These are phyloP conservation scores for Troides helena DNA, from an alignment of 2,888 invertebrate species.

Conservation along the genomic window DNA sequence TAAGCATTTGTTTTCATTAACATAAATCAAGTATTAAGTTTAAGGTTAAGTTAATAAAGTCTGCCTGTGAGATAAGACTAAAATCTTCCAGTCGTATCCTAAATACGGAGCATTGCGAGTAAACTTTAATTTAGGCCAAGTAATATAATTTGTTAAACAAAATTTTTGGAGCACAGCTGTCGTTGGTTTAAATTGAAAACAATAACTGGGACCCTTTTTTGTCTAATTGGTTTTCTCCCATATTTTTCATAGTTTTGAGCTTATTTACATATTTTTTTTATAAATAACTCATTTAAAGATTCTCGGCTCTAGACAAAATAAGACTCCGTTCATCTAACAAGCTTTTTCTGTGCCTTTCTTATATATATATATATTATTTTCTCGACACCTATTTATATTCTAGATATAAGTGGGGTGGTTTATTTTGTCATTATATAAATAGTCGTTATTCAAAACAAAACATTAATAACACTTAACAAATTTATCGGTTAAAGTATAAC, in stretches of 20 bases:
- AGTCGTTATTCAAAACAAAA: too few species aligned
- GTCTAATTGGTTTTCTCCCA: background rate
- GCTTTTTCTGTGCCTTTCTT: background rate
- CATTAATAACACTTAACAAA: too few species aligned
- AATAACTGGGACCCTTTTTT: constrained; percentile 12
- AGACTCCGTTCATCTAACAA: background rate
- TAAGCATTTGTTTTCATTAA: background rate
- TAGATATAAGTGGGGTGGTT: too few species aligned
- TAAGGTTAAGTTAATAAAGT: background rate
- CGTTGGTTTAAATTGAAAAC: constrained; percentile 17
- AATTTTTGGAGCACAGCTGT: constrained; percentile 24
- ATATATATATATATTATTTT: background rate
- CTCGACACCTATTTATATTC: background rate
- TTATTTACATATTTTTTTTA: background rate
- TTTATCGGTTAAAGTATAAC: too few species aligned
- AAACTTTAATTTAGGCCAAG: constrained; percentile 24
- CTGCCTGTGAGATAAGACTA: background rate
- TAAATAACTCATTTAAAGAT: background rate
- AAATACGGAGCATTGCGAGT: constrained; percentile 8
- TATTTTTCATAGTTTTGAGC: background rate
- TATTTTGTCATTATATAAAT: too few species aligned
- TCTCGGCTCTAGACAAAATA: background rate
- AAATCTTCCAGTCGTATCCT: background rate
- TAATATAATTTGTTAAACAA: constrained; percentile 21
- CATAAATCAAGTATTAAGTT: background rate